Evolutionary conservation across 2,113 vertebrate species (phyloP).

Genomic region (Phodopus roborovskii): DNA sequence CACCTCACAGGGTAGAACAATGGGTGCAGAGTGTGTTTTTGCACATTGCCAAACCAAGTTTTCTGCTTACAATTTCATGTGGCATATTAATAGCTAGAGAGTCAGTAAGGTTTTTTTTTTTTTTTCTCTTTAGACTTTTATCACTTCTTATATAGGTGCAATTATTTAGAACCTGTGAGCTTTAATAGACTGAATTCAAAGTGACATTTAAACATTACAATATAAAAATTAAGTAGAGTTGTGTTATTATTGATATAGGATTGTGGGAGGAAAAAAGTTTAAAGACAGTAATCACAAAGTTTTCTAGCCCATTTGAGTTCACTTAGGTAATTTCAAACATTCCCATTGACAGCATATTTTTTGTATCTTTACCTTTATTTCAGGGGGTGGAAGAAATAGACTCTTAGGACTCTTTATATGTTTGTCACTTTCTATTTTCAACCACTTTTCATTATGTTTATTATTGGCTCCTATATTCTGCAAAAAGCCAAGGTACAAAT

Average conservation of each 20-base stretch:
- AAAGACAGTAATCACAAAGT: slow-evolving; percentile 17
- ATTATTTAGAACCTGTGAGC: slow-evolving; percentile 32
- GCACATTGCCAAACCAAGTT: not conserved
- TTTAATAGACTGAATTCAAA: slow-evolving; percentile 13
- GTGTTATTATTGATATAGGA: not conserved
- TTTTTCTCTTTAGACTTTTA: slow-evolving; percentile 31
- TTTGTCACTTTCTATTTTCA: slow-evolving; percentile 58
- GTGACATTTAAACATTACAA: slow-evolving; percentile 39
- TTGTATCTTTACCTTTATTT: not conserved
- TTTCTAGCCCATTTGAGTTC: not conserved
- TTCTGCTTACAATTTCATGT: not conserved
- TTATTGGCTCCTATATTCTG: slow-evolving; percentile 13
- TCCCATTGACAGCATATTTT: not conserved
- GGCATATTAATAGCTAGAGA: slow-evolving; percentile 19
- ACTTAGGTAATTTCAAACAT: slow-evolving; percentile 38
- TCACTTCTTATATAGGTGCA: not conserved
- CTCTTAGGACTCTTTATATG: slow-evolving; percentile 10
- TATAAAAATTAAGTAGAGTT: slow-evolving; percentile 11
- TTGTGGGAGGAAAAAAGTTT: not conserved
- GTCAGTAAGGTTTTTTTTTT: not conserved
- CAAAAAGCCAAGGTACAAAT: slow-evolving; percentile 50
- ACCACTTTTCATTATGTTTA: slow-evolving; percentile 57
- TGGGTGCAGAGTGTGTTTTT: not conserved
- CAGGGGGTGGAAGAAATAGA: slow-evolving; percentile 1
- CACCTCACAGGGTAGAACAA: not conserved